Conservation (phyloP, 2,888 invertebrate genomes). For the Aspidiotus rigidus region DNA sequence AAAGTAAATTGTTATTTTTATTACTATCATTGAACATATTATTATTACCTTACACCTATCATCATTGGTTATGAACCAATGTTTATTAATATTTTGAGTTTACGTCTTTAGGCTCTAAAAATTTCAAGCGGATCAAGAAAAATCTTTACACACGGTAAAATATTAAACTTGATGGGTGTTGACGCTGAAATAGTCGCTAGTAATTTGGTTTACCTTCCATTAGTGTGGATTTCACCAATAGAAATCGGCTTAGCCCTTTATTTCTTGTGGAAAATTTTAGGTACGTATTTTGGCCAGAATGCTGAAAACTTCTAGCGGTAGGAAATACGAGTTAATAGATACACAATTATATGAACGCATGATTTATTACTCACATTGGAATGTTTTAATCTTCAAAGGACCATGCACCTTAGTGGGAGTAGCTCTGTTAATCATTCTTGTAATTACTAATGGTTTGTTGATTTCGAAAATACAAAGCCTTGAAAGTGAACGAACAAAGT, state of each 20-base stretch:
- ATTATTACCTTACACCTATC: no score
- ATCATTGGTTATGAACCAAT: no score
- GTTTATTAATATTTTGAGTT: no score
- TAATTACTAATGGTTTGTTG: slow-evolving; percentile 47
- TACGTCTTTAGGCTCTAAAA: slow-evolving; percentile 40
- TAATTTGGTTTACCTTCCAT: slow-evolving; percentile 45
- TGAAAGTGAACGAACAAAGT: slow-evolving; percentile 48
- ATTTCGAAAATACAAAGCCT: slow-evolving; percentile 46
- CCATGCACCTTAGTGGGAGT: slow-evolving; percentile 54
- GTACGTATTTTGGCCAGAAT: slow-evolving; percentile 35
- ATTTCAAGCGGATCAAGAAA: slow-evolving; percentile 44
- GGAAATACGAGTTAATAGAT: no score
- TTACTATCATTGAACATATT: no score
- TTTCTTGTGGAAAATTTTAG: slow-evolving; percentile 45
- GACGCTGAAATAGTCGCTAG: slow-evolving; percentile 47
- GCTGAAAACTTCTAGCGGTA: no score
- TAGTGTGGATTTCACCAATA: slow-evolving; percentile 48
- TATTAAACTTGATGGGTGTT: slow-evolving; percentile 48
- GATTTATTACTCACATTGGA: no score
- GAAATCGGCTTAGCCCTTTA: slow-evolving; percentile 50
- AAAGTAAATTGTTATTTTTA: no score
- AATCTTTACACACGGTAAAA: slow-evolving; percentile 46
- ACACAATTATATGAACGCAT: no score
- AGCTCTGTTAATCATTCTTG: slow-evolving; percentile 47
- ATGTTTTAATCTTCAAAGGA: slow-evolving; percentile 43